phyloP scores from a whole-genome alignment of 2,113 vertebrate genomes.

The Puffinus mauretanicus region DNA sequence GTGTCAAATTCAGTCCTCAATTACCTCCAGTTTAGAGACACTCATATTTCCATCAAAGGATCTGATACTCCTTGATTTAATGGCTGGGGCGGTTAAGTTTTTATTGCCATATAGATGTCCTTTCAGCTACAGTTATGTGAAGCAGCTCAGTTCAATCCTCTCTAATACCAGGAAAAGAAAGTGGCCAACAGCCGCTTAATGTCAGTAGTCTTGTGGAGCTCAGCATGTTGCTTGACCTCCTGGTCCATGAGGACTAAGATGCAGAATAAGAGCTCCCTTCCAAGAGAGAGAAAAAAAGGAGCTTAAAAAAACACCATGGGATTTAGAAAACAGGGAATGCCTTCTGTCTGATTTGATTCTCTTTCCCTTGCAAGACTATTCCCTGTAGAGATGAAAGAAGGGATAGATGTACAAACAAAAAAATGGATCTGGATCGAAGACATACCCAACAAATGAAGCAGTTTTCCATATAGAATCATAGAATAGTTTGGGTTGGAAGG shows the following conservation, averaged over 20 bases:
- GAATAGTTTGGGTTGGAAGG: too few relatives aligned
- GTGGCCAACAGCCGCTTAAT: neutral
- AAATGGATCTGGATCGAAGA: accelerated
- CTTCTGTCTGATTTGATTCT: neutral
- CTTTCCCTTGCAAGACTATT: neutral
- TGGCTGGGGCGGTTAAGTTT: neutral
- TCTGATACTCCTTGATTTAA: slow-evolving; percentile 19
- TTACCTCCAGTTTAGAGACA: slow-evolving; percentile 1
- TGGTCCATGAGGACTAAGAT: neutral
- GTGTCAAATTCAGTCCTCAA: slow-evolving; percentile 28
- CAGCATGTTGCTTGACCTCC: neutral
- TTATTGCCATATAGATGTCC: neutral
- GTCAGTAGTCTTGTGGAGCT: neutral
- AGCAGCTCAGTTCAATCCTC: neutral
- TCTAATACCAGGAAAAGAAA: neutral
- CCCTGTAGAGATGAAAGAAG: neutral
- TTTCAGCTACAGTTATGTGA: neutral
- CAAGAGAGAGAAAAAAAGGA: neutral
- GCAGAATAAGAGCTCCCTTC: neutral
- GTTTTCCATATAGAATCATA: neutral
- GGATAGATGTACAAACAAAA: neutral
- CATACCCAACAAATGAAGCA: neutral
- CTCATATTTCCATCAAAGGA: slow-evolving; percentile 44
- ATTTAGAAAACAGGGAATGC: neutral
- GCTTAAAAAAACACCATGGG: neutral